Conservation (phyloP, 2,888 invertebrate species). For the Acronicta alni region DNA sequence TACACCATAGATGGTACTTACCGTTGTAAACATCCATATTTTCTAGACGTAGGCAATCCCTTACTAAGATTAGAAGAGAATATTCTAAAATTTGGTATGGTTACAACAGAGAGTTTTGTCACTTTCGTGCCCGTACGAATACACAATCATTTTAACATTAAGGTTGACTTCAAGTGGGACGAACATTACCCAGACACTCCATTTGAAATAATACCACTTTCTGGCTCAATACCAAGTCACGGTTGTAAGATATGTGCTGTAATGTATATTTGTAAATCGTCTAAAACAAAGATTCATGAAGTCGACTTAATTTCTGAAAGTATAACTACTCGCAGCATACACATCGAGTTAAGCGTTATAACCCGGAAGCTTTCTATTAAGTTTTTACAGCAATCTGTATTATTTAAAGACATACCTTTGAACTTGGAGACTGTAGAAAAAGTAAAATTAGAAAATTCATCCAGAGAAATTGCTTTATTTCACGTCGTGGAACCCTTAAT, state of each 20-base stretch:
- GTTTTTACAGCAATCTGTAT: conserved; percentile 74
- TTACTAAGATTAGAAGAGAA: conserved; percentile 72
- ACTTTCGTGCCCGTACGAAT: conserved; percentile 79
- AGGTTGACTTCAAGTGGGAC: conserved; percentile 74
- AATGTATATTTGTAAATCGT: conserved; percentile 71
- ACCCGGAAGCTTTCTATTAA: conserved; percentile 81
- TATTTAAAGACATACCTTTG: conserved; percentile 81
- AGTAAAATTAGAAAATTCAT: conserved; percentile 86
- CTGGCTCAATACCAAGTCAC: conserved; percentile 73
- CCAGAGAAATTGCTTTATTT: conserved; percentile 86
- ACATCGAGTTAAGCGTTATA: conserved; percentile 75
- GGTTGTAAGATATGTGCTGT: conserved; percentile 78
- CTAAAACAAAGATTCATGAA: conserved; percentile 80
- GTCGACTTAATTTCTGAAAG: conserved; percentile 71
- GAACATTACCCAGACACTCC: conserved; percentile 73
- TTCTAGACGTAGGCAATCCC: conserved; percentile 72
- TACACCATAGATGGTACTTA: conserved; percentile 76
- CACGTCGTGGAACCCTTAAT: conserved; percentile 84
- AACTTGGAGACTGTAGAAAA: conserved; percentile 79
- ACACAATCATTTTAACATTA: conserved; percentile 76
- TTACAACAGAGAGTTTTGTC: conserved; percentile 77
- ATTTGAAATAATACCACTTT: conserved; percentile 76
- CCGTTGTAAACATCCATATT: conserved; percentile 72
- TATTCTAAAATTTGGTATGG: conserved; percentile 83
- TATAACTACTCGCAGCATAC: conserved; percentile 58